These are phyloP conservation scores for Macropis europaea DNA, from an alignment of 2,888 invertebrate genomes.

Conservation along the genomic window DNA sequence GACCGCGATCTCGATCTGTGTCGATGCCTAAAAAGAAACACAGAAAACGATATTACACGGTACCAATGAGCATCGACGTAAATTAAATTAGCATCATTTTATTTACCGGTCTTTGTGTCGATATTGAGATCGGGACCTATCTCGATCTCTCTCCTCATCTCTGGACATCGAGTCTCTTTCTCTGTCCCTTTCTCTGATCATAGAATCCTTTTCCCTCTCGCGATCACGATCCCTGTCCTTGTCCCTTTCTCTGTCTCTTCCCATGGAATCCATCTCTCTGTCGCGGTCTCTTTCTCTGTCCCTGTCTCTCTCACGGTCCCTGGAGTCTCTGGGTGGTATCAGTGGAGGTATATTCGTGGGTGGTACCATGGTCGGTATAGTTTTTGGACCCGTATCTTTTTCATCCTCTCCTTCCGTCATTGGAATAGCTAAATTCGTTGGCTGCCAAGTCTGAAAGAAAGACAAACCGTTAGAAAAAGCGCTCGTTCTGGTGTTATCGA, in stretches of 20 bases:
- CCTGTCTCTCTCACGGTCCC: slow-evolving; percentile 72
- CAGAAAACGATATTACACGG: neutral
- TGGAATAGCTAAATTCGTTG: slow-evolving; percentile 76
- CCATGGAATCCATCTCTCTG: slow-evolving; percentile 64
- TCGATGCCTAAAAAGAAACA: slow-evolving; percentile 67
- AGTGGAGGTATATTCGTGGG: slow-evolving; percentile 75
- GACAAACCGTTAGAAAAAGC: neutral
- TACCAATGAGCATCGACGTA: too few species aligned
- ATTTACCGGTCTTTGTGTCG: slow-evolving; percentile 84
- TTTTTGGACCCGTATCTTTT: slow-evolving; percentile 73
- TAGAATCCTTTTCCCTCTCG: slow-evolving; percentile 73
- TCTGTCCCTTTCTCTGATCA: slow-evolving; percentile 71
- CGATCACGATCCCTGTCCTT: slow-evolving; percentile 67
- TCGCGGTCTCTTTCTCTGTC: slow-evolving; percentile 66
- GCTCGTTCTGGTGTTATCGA: neutral
- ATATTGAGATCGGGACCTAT: slow-evolving; percentile 83
- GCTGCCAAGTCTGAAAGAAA: slow-evolving; percentile 74
- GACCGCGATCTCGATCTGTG: slow-evolving; percentile 81
- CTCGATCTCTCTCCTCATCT: slow-evolving; percentile 80
- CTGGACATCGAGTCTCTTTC: slow-evolving; percentile 77
- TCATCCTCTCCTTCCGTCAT: slow-evolving; percentile 74
- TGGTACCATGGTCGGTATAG: slow-evolving; percentile 78
- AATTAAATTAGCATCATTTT: neutral
- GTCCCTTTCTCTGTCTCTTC: slow-evolving; percentile 69
- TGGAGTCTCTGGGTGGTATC: slow-evolving; percentile 68